phyloP scores from a whole-genome alignment of 1,140 invertebrate species.

The Rhagoletis pomonella region DNA sequence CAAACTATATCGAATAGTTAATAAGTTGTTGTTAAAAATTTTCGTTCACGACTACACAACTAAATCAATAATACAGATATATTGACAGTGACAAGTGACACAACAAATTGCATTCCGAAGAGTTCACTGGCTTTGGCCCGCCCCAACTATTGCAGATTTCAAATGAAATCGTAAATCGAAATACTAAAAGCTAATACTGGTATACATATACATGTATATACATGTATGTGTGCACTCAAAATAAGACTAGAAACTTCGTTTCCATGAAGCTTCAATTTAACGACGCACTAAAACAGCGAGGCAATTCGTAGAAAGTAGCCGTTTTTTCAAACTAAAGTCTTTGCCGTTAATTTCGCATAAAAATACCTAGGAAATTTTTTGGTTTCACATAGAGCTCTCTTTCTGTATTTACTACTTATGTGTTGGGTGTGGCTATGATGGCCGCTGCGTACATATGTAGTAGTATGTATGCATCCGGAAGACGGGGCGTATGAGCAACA shows the following conservation, averaged over 20 bases:
- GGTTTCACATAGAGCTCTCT: neutral
- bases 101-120: neutral
- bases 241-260: neutral
- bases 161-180: neutral
- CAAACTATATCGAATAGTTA: too few relatives aligned
- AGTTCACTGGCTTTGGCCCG: neutral
- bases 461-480: neutral
- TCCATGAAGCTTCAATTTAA: neutral
- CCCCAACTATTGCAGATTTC: neutral
- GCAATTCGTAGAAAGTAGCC: neutral
- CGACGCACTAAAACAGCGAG: neutral
- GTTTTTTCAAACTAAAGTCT: neutral
- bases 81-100: constrained; percentile 7
- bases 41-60: neutral
- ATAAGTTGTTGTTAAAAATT: too few relatives aligned
- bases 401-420: neutral
- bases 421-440: neutral
- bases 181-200: neutral
- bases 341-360: neutral
- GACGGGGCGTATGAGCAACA: neutral
- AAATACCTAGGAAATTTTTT: neutral
- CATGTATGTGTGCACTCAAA: too few relatives aligned
- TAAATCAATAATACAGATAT: neutral
- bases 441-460: neutral
- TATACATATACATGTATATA: too few relatives aligned